phyloP scores from a whole-genome alignment of 2,888 invertebrate genomes.

The Nemoura dubitans region DNA sequence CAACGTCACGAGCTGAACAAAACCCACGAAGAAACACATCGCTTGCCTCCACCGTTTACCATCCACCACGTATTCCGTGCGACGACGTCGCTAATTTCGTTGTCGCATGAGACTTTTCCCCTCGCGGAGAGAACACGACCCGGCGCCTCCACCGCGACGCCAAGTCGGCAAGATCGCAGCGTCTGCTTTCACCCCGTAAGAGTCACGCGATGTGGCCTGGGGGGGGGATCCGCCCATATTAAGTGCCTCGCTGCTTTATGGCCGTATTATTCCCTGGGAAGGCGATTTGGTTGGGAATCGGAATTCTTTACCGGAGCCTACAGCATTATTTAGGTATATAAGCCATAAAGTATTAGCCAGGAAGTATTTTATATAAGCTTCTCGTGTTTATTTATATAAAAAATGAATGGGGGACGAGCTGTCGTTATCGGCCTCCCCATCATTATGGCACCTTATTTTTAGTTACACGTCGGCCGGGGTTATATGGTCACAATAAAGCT shows the following conservation, averaged over 20 bases:
- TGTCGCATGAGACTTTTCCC: no score
- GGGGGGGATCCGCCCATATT: background rate
- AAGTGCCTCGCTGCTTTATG: conserved; percentile 28
- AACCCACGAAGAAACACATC: no score
- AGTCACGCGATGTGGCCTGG: conserved; percentile 21
- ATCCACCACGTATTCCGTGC: no score
- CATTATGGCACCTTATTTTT: conserved; percentile 12
- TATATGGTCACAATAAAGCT: background rate
- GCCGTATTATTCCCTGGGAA: conserved; percentile 8
- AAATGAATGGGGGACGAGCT: background rate
- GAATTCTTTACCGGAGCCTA: conserved; percentile 5
- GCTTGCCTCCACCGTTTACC: no score
- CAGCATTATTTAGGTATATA: background rate
- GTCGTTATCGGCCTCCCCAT: background rate
- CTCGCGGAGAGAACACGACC: background rate
- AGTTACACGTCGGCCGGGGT: background rate
- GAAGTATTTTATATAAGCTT: conserved; percentile 12
- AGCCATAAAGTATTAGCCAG: conserved; percentile 24
- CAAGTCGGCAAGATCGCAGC: background rate
- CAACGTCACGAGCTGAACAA: no score
- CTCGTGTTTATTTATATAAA: conserved; percentile 1
- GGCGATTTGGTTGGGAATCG: conserved; percentile 21
- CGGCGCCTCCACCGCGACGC: background rate
- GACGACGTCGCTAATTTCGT: no score
- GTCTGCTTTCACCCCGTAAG: background rate